Evolutionary conservation across 2,888 invertebrate genomes (phyloP).

Genomic region (Sipha maydis): DNA sequence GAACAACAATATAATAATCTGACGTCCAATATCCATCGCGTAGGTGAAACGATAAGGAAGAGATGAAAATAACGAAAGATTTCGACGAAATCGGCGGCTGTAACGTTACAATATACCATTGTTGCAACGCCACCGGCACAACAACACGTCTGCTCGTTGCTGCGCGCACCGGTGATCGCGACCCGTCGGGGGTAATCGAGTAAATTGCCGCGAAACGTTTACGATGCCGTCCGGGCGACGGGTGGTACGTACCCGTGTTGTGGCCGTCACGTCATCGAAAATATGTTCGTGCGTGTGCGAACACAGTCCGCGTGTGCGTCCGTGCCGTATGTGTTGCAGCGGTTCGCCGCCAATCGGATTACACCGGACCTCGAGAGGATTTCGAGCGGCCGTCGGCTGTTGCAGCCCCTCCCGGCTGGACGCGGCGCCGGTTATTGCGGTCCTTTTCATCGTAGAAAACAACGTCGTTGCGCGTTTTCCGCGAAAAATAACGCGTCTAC

Average conservation of each 20-base stretch:
- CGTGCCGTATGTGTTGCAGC: neutral
- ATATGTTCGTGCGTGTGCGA: neutral
- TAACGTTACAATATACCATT: neutral
- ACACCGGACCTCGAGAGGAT: too few species aligned
- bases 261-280: too few species aligned
- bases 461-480: too few species aligned
- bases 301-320: neutral
- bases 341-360: too few species aligned
- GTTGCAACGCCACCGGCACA: neutral
- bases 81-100: neutral
- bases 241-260: neutral
- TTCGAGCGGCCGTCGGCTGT: too few species aligned
- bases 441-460: too few species aligned
- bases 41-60: neutral
- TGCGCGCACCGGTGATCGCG: neutral
- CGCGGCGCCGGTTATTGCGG: too few species aligned
- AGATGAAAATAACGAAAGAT: neutral
- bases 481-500: too few species aligned
- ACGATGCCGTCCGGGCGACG: neutral
- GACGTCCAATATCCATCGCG: too few species aligned
- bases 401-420: too few species aligned
- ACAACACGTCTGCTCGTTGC: neutral
- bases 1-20: neutral
- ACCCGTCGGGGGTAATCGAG: neutral
- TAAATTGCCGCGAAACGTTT: neutral